Evolutionary conservation across 2,113 vertebrate species (phyloP).

Genomic region (Platysteira castanea): DNA sequence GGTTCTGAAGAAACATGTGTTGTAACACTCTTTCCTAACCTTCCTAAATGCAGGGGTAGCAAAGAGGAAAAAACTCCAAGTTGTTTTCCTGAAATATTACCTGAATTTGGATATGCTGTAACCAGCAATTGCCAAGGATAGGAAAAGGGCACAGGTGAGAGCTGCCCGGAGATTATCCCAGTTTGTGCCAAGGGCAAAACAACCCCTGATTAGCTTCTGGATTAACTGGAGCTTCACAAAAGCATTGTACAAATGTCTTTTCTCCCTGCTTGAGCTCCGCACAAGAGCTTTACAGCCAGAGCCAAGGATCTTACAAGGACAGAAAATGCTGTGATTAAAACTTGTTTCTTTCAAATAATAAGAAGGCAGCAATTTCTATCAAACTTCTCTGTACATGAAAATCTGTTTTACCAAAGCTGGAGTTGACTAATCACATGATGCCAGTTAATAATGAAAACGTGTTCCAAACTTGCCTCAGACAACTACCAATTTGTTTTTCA

Average conservation of each 20-base stretch:
- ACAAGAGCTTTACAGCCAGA: neutral
- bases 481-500: neutral
- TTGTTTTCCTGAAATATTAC: neutral
- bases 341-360: neutral
- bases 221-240: neutral
- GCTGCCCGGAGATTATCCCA: neutral
- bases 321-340: neutral
- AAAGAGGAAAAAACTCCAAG: neutral
- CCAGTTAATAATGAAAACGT: neutral
- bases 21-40: neutral
- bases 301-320: neutral
- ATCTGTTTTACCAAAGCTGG: neutral
- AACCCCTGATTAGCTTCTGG: neutral
- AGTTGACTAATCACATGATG: neutral
- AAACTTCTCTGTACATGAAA: neutral
- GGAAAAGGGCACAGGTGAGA: neutral
- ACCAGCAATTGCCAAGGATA: neutral
- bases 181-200: neutral
- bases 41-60: neutral
- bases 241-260: neutral
- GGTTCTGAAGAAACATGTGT: neutral
- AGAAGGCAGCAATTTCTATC: neutral
- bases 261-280: neutral
- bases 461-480: neutral
- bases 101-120: neutral